A percentile compares a stretch with the other conserved stretches of the same genome.
phyloP scores from a whole-genome alignment of 2,888 invertebrate species.

The Polia nebulosa region DNA sequence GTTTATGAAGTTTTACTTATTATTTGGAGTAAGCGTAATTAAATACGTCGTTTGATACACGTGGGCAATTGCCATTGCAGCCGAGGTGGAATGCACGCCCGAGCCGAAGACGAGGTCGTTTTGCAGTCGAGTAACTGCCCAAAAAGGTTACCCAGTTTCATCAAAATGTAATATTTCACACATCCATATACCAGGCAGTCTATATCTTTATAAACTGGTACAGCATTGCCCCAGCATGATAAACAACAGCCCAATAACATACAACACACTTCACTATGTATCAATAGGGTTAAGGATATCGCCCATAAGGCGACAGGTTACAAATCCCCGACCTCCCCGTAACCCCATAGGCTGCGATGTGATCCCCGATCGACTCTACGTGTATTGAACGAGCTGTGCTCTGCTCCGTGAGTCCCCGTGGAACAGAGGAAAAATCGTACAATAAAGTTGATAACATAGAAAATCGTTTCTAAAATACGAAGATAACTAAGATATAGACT shows the following conservation, averaged over 20 bases:
- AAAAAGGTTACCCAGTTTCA: no score
- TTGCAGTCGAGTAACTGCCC: no score
- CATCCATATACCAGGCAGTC: no score
- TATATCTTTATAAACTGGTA: background rate
- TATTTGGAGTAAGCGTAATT: no score
- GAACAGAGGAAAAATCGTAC: constrained; percentile 50
- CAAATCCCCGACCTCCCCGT: constrained; percentile 60
- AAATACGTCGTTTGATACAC: no score
- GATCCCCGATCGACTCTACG: constrained; percentile 60
- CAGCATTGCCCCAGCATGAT: background rate
- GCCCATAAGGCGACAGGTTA: constrained; percentile 58
- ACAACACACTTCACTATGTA: constrained; percentile 23
- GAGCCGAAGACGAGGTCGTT: no score
- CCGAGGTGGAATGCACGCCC: no score
- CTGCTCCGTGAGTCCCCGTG: constrained; percentile 43
- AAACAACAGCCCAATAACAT: constrained; percentile 5
- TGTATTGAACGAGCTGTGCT: constrained; percentile 42
- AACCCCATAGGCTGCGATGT: constrained; percentile 56
- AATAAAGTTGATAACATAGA: constrained; percentile 7
- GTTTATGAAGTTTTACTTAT: no score
- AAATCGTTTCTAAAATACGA: background rate
- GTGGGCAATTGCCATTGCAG: no score
- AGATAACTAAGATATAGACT: no score
- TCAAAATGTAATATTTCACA: no score
- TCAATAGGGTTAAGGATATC: constrained; percentile 50